Conservation (phyloP, 1,140 invertebrate species). For the Drosophila asahinai region DNA sequence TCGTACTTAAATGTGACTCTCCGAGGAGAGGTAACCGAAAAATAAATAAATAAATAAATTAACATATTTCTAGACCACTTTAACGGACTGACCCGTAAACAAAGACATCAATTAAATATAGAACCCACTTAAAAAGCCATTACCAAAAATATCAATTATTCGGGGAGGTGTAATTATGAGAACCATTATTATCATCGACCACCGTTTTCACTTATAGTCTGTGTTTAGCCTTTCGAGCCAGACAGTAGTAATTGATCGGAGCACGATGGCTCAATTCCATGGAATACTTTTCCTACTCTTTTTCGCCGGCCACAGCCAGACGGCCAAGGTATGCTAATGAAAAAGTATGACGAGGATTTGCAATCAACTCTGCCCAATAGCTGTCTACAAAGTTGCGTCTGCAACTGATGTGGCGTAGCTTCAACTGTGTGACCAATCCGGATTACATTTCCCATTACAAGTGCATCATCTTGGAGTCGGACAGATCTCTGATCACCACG, state of each 20-base stretch:
- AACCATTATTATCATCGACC: slow-evolving; percentile 11
- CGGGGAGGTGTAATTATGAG: slow-evolving; percentile 14
- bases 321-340: slow-evolving; percentile 21
- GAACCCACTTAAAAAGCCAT: slow-evolving; percentile 48
- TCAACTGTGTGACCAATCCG: slow-evolving; percentile 20
- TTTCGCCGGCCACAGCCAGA: not conserved
- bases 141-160: slow-evolving; percentile 36
- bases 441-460: slow-evolving; percentile 14
- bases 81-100: slow-evolving; percentile 9
- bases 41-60: slow-evolving; percentile 19
- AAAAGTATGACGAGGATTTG: not conserved
- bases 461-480: slow-evolving; percentile 36
- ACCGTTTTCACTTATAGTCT: slow-evolving; percentile 17
- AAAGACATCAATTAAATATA: slow-evolving; percentile 25
- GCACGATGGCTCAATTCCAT: slow-evolving; percentile 22
- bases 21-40: slow-evolving; percentile 17
- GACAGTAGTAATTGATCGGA: slow-evolving; percentile 25
- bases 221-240: not conserved
- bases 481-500: slow-evolving; percentile 22
- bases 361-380: not conserved
- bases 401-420: slow-evolving; percentile 37
- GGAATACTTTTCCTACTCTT: slow-evolving; percentile 25
- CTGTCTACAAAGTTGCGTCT: slow-evolving; percentile 13
- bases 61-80: not conserved
- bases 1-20: slow-evolving; percentile 46